These are phyloP conservation scores for Nowickia ferox DNA, from an alignment of 2,888 invertebrate species.

Conservation along the genomic window DNA sequence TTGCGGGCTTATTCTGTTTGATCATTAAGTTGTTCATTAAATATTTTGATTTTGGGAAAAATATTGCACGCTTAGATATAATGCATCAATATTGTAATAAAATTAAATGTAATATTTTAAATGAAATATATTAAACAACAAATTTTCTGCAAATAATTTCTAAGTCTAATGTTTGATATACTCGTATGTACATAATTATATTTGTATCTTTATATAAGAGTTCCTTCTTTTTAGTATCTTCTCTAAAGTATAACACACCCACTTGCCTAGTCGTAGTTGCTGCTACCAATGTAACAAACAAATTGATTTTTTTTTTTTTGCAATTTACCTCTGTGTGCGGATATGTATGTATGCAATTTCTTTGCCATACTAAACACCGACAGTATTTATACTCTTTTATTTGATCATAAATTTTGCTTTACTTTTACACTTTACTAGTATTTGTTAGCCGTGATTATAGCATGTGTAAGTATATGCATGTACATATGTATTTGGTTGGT, in stretches of 20 bases:
- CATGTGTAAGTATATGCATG: not conserved
- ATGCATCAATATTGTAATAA: no score
- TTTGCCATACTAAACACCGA: conserved; percentile 8
- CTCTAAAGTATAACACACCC: conserved; percentile 17
- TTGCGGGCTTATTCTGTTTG: no score
- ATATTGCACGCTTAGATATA: no score
- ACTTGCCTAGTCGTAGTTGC: not conserved
- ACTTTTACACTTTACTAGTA: conserved; percentile 41
- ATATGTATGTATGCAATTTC: not conserved
- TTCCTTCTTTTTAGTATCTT: conserved; percentile 9
- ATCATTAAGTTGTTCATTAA: no score
- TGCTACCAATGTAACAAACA: conserved; percentile 17
- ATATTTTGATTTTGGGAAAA: no score
- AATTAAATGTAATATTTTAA: no score
- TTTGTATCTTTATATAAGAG: not conserved
- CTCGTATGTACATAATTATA: not conserved
- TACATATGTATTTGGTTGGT: conserved; percentile 23
- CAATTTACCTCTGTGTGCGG: not conserved
- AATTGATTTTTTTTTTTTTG: conserved; percentile 38
- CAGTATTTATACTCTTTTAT: conserved; percentile 53
- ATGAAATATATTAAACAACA: no score
- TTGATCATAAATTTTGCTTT: conserved; percentile 67
- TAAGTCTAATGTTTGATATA: no score
- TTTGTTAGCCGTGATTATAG: conserved; percentile 31
- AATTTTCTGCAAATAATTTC: no score